Conservation (phyloP, 2,888 invertebrate species). For the Leptodirus hochenwartii region DNA sequence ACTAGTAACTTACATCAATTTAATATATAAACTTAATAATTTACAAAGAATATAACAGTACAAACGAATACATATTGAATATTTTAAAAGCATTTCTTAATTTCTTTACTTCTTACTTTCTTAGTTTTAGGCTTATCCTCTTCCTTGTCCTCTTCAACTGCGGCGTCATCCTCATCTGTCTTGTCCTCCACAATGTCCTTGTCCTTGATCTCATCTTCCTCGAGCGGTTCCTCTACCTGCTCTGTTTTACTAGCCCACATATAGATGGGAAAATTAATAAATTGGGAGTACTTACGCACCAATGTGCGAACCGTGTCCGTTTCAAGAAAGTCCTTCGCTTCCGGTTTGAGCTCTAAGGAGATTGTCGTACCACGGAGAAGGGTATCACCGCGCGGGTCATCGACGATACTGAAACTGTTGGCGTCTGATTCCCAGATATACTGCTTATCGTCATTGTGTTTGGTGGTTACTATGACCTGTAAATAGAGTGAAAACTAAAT, state of each 20-base stretch:
- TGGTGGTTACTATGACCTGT: slow-evolving; percentile 86
- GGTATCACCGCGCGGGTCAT: slow-evolving; percentile 88
- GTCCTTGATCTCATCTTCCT: slow-evolving; percentile 33
- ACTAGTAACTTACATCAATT: no score
- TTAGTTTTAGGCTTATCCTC: slow-evolving; percentile 66
- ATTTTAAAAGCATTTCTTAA: no score
- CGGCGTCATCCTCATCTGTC: slow-evolving; percentile 19
- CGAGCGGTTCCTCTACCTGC: slow-evolving; percentile 51
- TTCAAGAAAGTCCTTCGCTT: slow-evolving; percentile 91
- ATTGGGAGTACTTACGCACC: slow-evolving; percentile 96
- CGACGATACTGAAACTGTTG: slow-evolving; percentile 66
- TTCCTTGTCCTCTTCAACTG: slow-evolving; percentile 55
- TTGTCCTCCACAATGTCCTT: slow-evolving; percentile 40
- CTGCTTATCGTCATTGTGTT: slow-evolving; percentile 85
- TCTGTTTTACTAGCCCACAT: slow-evolving; percentile 67
- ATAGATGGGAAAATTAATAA: slow-evolving; percentile 98
- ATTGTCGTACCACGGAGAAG: slow-evolving; percentile 52
- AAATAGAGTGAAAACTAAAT: no score
- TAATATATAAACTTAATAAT: not conserved
- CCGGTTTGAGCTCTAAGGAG: slow-evolving; percentile 86
- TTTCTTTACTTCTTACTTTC: slow-evolving; percentile 32
- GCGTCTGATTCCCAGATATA: slow-evolving; percentile 99
- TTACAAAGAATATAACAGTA: no score
- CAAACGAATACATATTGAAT: no score
- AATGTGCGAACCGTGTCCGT: slow-evolving; percentile 76